Base-by-base conservation (phyloP, 2,797 vertebrate species). In the Bradypus variegatus region DNA sequence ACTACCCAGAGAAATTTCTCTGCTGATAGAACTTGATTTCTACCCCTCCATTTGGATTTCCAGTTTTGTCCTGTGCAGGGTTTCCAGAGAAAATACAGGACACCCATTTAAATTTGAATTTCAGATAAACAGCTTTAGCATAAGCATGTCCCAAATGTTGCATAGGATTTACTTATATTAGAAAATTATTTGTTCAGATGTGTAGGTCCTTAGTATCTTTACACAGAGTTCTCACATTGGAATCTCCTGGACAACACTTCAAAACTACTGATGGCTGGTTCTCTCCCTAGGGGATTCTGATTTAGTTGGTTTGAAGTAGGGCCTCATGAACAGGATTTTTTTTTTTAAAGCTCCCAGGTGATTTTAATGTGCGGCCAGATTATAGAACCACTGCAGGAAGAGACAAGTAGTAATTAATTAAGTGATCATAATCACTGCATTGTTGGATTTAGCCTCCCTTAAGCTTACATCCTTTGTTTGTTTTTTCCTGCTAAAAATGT, bases 401-500 rank as follows among this genome's bases (percentile, higher is more conserved):
- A 73, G 58, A 58, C 6, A 25, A n/a, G 31, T 50, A 21, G 84
- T 76, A 93, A 88, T 25, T 82, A 88, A 85, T 76, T 64, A 62
- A 89, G 75, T 29, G 12, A 5, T 73, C 27, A n/a, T 33, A 36
- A 82, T 41, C 73, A 18, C n/a, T 21, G 31, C 16, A 19, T 33
- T 62, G 50, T 86, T 94, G 36, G 41, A 53, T 67, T 82, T 75
- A 33, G 88, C 50, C 23, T 89, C 55, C 70, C 58, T 89, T 84
- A 64, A 73, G 11, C n/a, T 76, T 78, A 89, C 60, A 70, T 75
- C 64, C 81, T 85, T 91, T 36, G n/a, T n/a, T n/a, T n/a, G n/a
- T 33, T 36, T 55, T 83, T 93, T 89, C 41, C 33, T 92, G 90
- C 72, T 86, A 93, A 90, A 86, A 89, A 50, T 64, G 33, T 67